These are phyloP conservation scores for Oscheius onirici DNA, from an alignment of 2,888 invertebrate species.

Conservation along the genomic window DNA sequence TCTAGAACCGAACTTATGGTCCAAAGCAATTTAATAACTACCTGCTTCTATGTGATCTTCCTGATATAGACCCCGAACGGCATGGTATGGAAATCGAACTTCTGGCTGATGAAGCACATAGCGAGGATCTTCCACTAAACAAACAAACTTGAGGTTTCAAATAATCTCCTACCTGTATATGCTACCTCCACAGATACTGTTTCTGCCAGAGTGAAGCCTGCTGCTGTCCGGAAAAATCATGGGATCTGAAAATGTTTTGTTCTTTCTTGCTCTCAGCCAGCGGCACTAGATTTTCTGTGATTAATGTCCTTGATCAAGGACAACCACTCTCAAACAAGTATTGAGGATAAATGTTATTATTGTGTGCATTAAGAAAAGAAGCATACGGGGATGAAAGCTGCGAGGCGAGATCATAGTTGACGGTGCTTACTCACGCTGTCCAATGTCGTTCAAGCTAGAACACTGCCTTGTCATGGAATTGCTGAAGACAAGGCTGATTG, in stretches of 20 bases:
- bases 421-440: not conserved
- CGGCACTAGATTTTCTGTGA: too few relatives aligned
- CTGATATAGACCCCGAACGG: slow-evolving; percentile 20
- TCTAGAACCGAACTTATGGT: not conserved
- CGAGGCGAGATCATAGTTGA: not conserved
- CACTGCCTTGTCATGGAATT: too few relatives aligned
- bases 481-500: not conserved
- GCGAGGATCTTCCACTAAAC: slow-evolving; percentile 27
- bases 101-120: slow-evolving; percentile 22
- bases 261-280: not conserved
- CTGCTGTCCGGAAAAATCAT: slow-evolving; percentile 24
- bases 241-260: slow-evolving; percentile 15
- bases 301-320: too few relatives aligned
- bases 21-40: not conserved
- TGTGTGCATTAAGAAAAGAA: not conserved
- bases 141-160: not conserved
- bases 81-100: slow-evolving; percentile 30
- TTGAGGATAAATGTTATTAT: not conserved
- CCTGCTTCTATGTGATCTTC: slow-evolving; percentile 23
- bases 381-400: not conserved
- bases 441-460: not conserved
- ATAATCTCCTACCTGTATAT: slow-evolving; percentile 14
- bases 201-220: slow-evolving; percentile 18
- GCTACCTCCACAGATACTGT: slow-evolving; percentile 29
- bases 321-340: too few relatives aligned